Conservation (phyloP, 2,888 invertebrate species). For the Amiota minor region DNA sequence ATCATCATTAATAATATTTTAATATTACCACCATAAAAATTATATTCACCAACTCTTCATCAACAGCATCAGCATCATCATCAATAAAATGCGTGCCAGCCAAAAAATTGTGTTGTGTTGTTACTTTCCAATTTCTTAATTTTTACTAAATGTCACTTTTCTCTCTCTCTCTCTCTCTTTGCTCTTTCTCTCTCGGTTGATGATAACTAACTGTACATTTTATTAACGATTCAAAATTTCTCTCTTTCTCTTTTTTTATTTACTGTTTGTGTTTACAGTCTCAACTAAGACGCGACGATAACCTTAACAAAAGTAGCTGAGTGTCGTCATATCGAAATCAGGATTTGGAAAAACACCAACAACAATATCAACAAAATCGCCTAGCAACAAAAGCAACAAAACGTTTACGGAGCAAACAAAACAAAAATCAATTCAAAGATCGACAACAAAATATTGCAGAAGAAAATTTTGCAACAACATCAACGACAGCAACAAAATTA, state of each 20-base stretch:
- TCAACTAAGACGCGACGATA: constrained; percentile 73
- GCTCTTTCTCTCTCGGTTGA: too few species aligned
- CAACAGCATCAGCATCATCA: neutral
- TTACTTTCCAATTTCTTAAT: neutral
- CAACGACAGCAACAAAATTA: constrained; percentile 28
- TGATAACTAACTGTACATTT: neutral
- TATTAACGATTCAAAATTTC: neutral
- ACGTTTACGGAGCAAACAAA: constrained; percentile 29
- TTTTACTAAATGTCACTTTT: neutral
- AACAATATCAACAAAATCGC: constrained; percentile 36
- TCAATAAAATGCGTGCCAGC: constrained; percentile 1
- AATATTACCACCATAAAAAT: neutral
- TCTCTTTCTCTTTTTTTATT: neutral
- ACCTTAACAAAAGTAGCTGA: constrained; percentile 73
- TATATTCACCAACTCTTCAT: neutral
- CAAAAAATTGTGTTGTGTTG: constrained; percentile 22
- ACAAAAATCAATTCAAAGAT: constrained; percentile 32
- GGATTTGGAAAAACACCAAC: constrained; percentile 44
- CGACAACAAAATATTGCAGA: constrained; percentile 29
- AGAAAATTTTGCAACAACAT: constrained; percentile 26
- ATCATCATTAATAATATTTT: neutral
- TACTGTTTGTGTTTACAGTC: constrained; percentile 57
- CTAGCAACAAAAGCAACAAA: constrained; percentile 45
- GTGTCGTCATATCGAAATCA: constrained; percentile 63
- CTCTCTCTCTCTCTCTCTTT: too few species aligned